Percentiles rank a stretch among this genome's conserved stretches.
These are phyloP conservation scores for Eristalis arbustorum DNA, from an alignment of 2,888 invertebrate genomes.

Conservation along the genomic window DNA sequence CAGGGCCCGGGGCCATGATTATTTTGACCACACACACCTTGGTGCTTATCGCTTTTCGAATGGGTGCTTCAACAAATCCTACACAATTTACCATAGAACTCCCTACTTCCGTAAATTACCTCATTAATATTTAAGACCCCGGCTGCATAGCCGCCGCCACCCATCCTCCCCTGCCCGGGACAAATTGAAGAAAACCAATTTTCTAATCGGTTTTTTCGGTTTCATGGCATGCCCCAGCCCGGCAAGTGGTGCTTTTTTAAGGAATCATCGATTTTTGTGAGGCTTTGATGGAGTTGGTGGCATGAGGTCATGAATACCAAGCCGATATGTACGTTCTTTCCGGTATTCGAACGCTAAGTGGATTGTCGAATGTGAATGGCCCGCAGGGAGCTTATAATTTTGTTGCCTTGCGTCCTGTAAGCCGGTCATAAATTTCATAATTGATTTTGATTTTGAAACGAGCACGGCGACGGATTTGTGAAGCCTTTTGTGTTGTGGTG, in stretches of 20 bases:
- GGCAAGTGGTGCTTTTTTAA: not conserved
- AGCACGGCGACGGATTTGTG: not conserved
- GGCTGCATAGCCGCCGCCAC: not conserved
- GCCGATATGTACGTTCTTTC: not conserved
- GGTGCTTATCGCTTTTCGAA: not conserved
- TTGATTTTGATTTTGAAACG: slow-evolving; percentile 24
- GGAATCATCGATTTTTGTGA: slow-evolving; percentile 6
- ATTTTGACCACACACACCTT: not conserved
- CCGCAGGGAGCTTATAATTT: not conserved
- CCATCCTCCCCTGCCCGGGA: too few relatives aligned
- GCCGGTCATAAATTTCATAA: not conserved
- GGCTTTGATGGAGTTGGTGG: slow-evolving; percentile 6
- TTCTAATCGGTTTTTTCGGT: slow-evolving; percentile 37
- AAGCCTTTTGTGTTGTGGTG: not conserved
- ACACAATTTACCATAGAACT: slow-evolving; percentile 1
- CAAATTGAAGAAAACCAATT: slow-evolving; percentile 20
- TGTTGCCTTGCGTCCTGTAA: not conserved
- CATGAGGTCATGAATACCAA: slow-evolving; percentile 19
- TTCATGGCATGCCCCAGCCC: not conserved
- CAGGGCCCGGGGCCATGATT: not conserved
- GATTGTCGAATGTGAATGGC: not conserved
- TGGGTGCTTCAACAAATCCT: not conserved
- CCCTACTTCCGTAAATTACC: slow-evolving; percentile 8
- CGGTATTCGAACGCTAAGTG: not conserved
- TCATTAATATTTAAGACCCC: slow-evolving; percentile 35